Conservation (phyloP, 2,113 vertebrate species). For the Peucedramus taeniatus region DNA sequence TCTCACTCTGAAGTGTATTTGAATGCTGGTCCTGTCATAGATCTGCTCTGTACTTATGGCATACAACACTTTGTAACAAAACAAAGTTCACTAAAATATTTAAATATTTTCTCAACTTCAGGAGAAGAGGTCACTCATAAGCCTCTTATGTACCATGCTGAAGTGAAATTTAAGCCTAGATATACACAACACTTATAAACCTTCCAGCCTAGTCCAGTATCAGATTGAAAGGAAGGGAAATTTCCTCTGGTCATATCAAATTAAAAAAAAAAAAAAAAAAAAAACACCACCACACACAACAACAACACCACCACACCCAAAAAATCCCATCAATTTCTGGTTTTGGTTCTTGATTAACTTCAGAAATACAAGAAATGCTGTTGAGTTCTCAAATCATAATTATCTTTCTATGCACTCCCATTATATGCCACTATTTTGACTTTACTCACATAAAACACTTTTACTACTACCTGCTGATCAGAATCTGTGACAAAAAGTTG, state of each 20-base stretch:
- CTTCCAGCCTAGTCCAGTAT: background rate
- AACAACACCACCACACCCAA: background rate
- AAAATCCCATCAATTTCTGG: background rate
- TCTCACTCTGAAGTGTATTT: background rate
- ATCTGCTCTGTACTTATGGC: background rate
- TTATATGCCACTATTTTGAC: background rate
- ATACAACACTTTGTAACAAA: background rate
- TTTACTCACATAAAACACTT: background rate
- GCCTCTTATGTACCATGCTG: fast-evolving
- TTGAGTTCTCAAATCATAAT: background rate
- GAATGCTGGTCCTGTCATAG: background rate
- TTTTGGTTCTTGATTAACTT: background rate
- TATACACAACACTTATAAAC: background rate
- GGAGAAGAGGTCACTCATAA: background rate
- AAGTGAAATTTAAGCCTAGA: background rate
- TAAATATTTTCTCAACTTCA: background rate
- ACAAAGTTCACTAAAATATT: background rate
- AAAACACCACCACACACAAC: background rate
- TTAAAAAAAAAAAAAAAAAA: background rate
- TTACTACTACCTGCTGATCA: background rate
- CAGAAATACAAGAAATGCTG: background rate
- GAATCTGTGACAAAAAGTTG: background rate
- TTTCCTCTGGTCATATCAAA: background rate
- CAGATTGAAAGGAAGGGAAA: background rate
- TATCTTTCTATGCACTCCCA: background rate